Evolutionary conservation across 2,113 vertebrate genomes (phyloP).

Genomic region (Shinisaurus crocodilurus): DNA sequence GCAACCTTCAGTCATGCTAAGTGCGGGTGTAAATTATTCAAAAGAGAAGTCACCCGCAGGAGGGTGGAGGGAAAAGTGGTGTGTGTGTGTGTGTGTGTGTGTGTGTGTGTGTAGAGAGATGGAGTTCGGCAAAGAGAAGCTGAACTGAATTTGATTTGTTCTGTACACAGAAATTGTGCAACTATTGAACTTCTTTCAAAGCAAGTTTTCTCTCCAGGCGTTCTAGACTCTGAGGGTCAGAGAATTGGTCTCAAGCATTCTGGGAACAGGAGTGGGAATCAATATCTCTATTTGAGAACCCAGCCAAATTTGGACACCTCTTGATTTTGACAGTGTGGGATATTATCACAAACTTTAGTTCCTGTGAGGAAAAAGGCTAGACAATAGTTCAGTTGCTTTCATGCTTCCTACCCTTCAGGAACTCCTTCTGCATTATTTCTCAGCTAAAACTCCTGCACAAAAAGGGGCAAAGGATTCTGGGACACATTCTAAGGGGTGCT

Average conservation of each 20-base stretch:
- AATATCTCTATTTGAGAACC: neutral
- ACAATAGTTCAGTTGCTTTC: neutral
- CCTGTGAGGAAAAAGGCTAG: neutral
- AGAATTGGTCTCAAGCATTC: neutral
- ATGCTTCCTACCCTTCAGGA: too few relatives aligned
- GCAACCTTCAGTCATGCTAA: constrained; percentile 45
- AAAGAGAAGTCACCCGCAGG: constrained; percentile 18
- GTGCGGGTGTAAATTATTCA: constrained; percentile 42
- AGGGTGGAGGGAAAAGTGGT: neutral
- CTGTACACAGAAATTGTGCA: neutral
- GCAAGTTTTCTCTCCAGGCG: neutral
- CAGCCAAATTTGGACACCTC: neutral
- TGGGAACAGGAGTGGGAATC: neutral
- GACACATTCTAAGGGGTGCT: neutral
- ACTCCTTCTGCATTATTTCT: neutral
- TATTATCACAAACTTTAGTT: neutral
- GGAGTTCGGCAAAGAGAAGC: constrained; percentile 19
- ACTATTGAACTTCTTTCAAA: neutral
- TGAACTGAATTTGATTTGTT: constrained; percentile 21
- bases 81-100: too few relatives aligned
- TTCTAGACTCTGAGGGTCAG: neutral
- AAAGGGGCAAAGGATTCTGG: neutral
- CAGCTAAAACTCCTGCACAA: neutral
- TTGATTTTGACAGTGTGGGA: neutral
- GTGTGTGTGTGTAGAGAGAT: too few relatives aligned